phyloP scores from a whole-genome alignment of 1,140 invertebrate species.

The Micrasema minimum region DNA sequence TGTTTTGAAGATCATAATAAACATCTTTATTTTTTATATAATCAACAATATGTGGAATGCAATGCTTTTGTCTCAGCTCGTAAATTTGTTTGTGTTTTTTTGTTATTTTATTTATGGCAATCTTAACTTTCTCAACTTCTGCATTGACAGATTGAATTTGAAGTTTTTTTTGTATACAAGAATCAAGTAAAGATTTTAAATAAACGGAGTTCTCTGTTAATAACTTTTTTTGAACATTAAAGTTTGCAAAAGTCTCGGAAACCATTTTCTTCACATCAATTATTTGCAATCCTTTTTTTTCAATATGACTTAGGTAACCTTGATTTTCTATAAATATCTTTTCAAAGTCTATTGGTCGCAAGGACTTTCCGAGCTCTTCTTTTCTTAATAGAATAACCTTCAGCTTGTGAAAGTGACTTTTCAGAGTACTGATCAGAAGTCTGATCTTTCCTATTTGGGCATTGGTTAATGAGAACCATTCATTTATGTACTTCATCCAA shows the following conservation, averaged over 20 bases:
- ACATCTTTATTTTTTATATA: constrained; percentile 67
- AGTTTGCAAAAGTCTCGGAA: constrained; percentile 63
- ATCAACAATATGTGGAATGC: constrained; percentile 68
- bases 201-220: constrained; percentile 61
- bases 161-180: constrained; percentile 47
- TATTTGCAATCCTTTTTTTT: constrained; percentile 62
- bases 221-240: constrained; percentile 64
- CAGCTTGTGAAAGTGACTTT: constrained; percentile 63
- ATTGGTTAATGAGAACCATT: constrained; percentile 64
- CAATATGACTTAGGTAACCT: constrained; percentile 61
- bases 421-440: constrained; percentile 65
- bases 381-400: constrained; percentile 64
- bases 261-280: constrained; percentile 65
- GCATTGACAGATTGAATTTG: constrained; percentile 8
- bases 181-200: constrained; percentile 57
- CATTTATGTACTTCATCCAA: constrained; percentile 66
- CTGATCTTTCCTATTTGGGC: constrained; percentile 64
- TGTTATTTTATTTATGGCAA: constrained; percentile 7
- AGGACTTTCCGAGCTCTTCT: constrained; percentile 62
- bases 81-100: constrained; percentile 11
- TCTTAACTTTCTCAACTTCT: constrained; percentile 8
- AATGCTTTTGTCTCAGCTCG: constrained; percentile 59
- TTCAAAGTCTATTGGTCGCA: constrained; percentile 67
- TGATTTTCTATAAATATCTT: constrained; percentile 68
- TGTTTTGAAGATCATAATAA: constrained; percentile 60